phyloP scores from a whole-genome alignment of 2,888 invertebrate genomes.

The Stenurella melanura region DNA sequence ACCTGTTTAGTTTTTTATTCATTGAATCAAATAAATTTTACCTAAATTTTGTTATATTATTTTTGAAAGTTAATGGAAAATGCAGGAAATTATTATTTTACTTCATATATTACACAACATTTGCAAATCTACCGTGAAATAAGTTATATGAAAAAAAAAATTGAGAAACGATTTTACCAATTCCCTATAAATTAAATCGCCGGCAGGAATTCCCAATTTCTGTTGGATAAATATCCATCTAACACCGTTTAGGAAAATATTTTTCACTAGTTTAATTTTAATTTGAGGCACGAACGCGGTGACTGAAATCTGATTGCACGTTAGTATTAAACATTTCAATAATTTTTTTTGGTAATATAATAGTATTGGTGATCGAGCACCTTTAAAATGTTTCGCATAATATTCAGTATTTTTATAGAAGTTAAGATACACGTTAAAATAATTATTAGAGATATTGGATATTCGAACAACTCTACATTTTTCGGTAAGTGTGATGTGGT shows the following conservation, averaged over 20 bases:
- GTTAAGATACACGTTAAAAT: too few species aligned
- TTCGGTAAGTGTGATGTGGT: too few species aligned
- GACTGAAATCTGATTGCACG: background rate
- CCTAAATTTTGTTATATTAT: background rate
- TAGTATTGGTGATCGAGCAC: too few species aligned
- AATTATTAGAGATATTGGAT: too few species aligned
- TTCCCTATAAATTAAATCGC: background rate
- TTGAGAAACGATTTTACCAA: background rate
- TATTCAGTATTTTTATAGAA: too few species aligned
- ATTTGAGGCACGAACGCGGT: background rate
- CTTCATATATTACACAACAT: background rate
- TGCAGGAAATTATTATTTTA: background rate
- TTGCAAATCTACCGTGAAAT: background rate
- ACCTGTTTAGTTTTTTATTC: too few species aligned
- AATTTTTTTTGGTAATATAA: too few species aligned
- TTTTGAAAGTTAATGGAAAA: background rate
- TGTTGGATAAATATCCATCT: background rate
- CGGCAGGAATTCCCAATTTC: background rate
- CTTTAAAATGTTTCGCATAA: too few species aligned
- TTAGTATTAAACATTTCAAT: too few species aligned
- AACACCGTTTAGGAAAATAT: background rate
- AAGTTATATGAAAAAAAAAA: background rate
- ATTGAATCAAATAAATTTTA: background rate
- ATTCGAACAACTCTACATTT: too few species aligned
- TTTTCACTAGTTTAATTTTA: background rate